Conservation (phyloP, 2,797 vertebrate species). For the Alexandromys oeconomus region DNA sequence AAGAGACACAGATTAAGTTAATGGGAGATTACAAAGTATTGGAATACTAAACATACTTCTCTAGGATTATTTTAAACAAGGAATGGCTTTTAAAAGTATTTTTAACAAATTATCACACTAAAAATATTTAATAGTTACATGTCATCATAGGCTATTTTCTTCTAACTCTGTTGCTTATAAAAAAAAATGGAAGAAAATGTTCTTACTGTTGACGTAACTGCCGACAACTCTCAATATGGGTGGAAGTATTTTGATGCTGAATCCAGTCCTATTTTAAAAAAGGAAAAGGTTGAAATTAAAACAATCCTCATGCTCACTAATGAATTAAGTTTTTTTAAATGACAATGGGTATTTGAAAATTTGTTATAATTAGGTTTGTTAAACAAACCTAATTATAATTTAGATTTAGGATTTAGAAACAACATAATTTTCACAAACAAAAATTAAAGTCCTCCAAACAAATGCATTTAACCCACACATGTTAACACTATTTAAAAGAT, state of each 20-base stretch:
- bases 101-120: slow-evolving; percentile 33
- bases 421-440: slow-evolving; percentile 59
- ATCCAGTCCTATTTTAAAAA: slow-evolving; percentile 93
- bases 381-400: slow-evolving; percentile 54
- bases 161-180: slow-evolving; percentile 59
- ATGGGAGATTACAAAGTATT: background rate
- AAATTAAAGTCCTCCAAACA: slow-evolving; percentile 64
- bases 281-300: slow-evolving; percentile 58
- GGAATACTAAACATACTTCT: slow-evolving; percentile 52
- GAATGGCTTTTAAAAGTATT: background rate
- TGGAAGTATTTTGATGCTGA: slow-evolving; percentile 93
- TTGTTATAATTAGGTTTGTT: background rate
- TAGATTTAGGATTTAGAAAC: background rate
- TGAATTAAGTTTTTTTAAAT: slow-evolving; percentile 62
- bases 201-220: slow-evolving; percentile 93
- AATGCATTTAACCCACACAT: slow-evolving; percentile 47
- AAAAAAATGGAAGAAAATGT: slow-evolving; percentile 11
- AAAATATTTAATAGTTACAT: background rate
- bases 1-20: background rate
- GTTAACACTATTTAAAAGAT: slow-evolving; percentile 14
- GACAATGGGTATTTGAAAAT: slow-evolving; percentile 41
- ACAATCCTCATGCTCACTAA: rapidly evolving
- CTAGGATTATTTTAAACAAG: slow-evolving; percentile 51
- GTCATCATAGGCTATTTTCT: slow-evolving; percentile 37
- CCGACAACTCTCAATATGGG: slow-evolving; percentile 94